phyloP scores from a whole-genome alignment of 1,140 invertebrate species.

The Achroia grisella region DNA sequence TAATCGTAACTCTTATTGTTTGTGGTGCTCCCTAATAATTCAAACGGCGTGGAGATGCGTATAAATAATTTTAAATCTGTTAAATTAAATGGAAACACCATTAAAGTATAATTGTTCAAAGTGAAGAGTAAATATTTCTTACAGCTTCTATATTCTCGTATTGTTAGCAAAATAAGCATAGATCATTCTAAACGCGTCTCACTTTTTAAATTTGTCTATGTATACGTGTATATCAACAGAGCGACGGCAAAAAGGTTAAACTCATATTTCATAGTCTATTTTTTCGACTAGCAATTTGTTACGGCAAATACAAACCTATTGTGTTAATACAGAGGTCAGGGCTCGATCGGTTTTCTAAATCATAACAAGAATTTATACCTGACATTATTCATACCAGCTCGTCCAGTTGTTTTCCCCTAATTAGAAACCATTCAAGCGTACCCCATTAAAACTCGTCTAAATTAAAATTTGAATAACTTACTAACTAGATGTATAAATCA shows the following conservation, averaged over 20 bases:
- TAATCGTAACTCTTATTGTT: conserved; percentile 19
- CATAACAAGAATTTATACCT: conserved; percentile 65
- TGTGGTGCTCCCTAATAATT: conserved; percentile 6
- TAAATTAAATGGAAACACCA: too few species aligned
- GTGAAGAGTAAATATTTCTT: too few species aligned
- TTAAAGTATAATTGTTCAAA: too few species aligned
- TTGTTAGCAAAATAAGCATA: too few species aligned
- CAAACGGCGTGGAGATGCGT: not conserved
- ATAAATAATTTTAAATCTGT: too few species aligned
- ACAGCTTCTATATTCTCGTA: too few species aligned
- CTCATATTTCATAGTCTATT: conserved; percentile 40
- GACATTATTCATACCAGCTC: conserved; percentile 58
- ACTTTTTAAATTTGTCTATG: too few species aligned
- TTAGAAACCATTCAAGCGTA: conserved; percentile 69
- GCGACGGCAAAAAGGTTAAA: conserved; percentile 2
- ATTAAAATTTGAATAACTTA: conserved; percentile 73
- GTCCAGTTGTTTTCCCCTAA: conserved; percentile 63
- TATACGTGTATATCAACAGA: too few species aligned
- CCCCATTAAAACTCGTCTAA: conserved; percentile 69
- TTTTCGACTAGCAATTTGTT: conserved; percentile 57
- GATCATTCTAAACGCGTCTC: too few species aligned
- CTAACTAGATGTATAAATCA: conserved; percentile 72
- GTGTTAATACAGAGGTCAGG: conserved; percentile 40
- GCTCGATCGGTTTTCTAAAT: conserved; percentile 43
- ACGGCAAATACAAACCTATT: conserved; percentile 44